Evolutionary conservation across 2,888 invertebrate genomes (phyloP).

Genomic region (Eupithecia abbreviata): DNA sequence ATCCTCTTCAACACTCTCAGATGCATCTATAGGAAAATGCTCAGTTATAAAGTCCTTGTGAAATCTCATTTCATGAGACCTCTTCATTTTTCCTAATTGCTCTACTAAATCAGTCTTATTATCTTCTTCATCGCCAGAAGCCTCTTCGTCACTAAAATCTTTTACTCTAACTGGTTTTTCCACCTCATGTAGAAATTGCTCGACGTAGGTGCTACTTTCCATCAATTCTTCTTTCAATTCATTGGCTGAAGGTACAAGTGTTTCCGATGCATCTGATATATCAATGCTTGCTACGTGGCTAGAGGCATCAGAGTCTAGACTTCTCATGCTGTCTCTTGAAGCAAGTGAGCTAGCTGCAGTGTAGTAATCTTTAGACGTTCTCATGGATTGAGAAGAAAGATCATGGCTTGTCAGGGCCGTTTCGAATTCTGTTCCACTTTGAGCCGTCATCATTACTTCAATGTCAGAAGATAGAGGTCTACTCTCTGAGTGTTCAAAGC

Average conservation of each 20-base stretch:
- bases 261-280: conserved; percentile 96
- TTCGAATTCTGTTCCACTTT: conserved; percentile 93
- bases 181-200: conserved; percentile 77
- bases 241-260: conserved; percentile 94
- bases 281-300: conserved; percentile 95
- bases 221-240: conserved; percentile 90
- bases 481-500: conserved; percentile 92
- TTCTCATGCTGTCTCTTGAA: conserved; percentile 95
- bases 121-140: conserved; percentile 84
- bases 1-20: conserved; percentile 75
- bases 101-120: conserved; percentile 77
- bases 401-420: conserved; percentile 92
- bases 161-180: conserved; percentile 74
- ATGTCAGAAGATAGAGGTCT: conserved; percentile 94
- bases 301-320: conserved; percentile 94
- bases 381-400: conserved; percentile 87
- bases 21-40: conserved; percentile 70
- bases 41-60: conserved; percentile 84
- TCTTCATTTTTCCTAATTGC: conserved; percentile 90
- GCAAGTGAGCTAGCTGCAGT: conserved; percentile 94
- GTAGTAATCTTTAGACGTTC: conserved; percentile 93
- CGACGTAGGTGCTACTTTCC: conserved; percentile 85
- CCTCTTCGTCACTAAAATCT: conserved; percentile 79
- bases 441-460: conserved; percentile 90
- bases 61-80: conserved; percentile 96